Conservation (phyloP, 2,797 vertebrate species). For the Telmatherina bonti region DNA sequence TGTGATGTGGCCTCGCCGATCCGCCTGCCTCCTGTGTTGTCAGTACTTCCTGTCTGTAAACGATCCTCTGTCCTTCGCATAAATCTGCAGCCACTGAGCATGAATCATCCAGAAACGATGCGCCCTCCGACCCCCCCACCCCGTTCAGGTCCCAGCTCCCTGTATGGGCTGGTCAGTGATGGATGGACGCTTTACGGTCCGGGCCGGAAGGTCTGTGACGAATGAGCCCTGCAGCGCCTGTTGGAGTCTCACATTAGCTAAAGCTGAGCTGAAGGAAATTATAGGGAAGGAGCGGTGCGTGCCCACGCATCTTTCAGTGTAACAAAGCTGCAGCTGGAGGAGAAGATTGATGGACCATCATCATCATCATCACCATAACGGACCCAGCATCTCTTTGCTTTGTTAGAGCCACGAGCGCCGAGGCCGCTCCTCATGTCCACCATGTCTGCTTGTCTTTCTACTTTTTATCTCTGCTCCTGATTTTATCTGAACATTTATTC, state of each 20-base stretch:
- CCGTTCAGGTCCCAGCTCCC: conserved; percentile 26
- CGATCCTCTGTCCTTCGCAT: too few relatives aligned
- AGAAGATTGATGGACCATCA: conserved; percentile 30
- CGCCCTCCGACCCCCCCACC: conserved; percentile 26
- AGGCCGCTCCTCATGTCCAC: background rate
- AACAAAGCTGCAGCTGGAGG: conserved; percentile 17
- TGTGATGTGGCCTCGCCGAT: too few relatives aligned
- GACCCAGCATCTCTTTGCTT: background rate
- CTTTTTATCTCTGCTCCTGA: background rate
- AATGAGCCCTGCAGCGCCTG: conserved; percentile 57
- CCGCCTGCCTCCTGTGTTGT: too few relatives aligned
- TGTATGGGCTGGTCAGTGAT: conserved; percentile 56
- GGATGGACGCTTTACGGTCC: conserved; percentile 62
- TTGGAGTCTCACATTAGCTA: conserved; percentile 58
- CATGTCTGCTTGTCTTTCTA: background rate
- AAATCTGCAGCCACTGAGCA: background rate
- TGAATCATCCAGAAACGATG: conserved; percentile 58
- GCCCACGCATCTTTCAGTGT: conserved; percentile 57
- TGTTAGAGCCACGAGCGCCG: background rate
- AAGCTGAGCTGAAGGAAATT: conserved; percentile 67
- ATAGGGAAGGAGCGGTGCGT: conserved; percentile 50
- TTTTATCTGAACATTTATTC: background rate
- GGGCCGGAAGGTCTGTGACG: conserved; percentile 43
- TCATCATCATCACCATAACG: background rate
- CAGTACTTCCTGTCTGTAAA: too few relatives aligned